Conservation (phyloP, 2,888 invertebrate species). For the Drosophila yooni region DNA sequence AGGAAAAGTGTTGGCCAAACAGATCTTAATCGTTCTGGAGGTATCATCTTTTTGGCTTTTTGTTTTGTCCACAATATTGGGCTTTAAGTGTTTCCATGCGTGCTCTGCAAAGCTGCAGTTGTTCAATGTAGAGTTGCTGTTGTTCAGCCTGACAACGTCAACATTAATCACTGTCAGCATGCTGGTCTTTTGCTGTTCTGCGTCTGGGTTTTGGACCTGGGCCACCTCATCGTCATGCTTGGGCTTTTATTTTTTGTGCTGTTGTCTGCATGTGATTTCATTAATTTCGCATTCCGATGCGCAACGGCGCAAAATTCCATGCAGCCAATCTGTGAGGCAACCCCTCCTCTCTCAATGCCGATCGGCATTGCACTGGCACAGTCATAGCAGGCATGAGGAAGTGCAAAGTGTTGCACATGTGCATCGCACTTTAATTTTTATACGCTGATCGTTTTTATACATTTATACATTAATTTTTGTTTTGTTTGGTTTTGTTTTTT, state of each 20-base stretch:
- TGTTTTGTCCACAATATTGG: constrained; percentile 49
- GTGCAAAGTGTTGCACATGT: constrained; percentile 81
- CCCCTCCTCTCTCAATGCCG: background rate
- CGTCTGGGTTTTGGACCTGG: constrained; percentile 35
- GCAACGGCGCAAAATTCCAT: constrained; percentile 75
- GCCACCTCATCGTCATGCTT: constrained; percentile 73
- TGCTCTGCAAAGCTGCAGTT: constrained; percentile 29
- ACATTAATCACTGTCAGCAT: constrained; percentile 79
- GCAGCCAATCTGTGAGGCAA: constrained; percentile 13
- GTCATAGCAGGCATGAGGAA: constrained; percentile 64
- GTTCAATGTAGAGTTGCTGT: constrained; percentile 10
- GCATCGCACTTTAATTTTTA: constrained; percentile 75
- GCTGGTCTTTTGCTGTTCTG: constrained; percentile 19
- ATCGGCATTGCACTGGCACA: background rate
- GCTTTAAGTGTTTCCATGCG: constrained; percentile 45
- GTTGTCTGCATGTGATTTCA: constrained; percentile 75
- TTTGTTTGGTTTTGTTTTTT: constrained; percentile 11
- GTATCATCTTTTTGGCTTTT: constrained; percentile 6
- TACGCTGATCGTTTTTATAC: constrained; percentile 34
- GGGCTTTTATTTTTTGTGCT: constrained; percentile 6
- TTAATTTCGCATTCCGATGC: constrained; percentile 81
- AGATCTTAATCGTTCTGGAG: constrained; percentile 53
- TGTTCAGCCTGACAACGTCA: constrained; percentile 47
- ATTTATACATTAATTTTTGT: constrained; percentile 9
- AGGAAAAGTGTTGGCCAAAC: constrained; percentile 63